These are phyloP conservation scores for Galerucella calmariensis DNA, from an alignment of 2,888 invertebrate genomes.

Conservation along the genomic window DNA sequence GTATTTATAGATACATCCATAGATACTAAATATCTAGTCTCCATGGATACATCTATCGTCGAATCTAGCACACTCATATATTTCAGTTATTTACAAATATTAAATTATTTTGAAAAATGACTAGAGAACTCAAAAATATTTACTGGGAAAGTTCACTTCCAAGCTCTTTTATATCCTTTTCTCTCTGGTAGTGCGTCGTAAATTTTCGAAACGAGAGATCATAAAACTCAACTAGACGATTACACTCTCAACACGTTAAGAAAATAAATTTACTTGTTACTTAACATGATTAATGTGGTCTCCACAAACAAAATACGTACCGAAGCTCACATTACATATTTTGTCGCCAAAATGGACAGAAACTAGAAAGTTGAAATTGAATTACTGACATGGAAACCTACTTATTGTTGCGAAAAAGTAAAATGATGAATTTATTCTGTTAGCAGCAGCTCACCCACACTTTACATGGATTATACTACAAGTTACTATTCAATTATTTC, in stretches of 20 bases:
- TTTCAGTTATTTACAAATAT: not conserved
- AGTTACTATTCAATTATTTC: too few relatives aligned
- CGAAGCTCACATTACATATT: constrained; percentile 9
- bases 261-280: constrained; percentile 33
- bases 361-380: not conserved
- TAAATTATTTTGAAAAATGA: not conserved
- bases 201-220: constrained; percentile 21
- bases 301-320: constrained; percentile 23
- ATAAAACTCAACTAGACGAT: constrained; percentile 33
- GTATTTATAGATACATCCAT: not conserved
- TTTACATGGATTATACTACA: too few relatives aligned
- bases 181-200: constrained; percentile 18
- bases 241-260: constrained; percentile 30
- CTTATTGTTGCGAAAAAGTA: not conserved
- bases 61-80: not conserved
- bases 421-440: too few relatives aligned
- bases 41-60: not conserved
- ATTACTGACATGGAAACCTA: not conserved
- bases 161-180: constrained; percentile 16
- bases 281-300: constrained; percentile 28
- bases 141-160: constrained; percentile 2
- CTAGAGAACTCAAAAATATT: not conserved
- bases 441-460: too few relatives aligned
- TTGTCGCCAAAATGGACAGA: not conserved
- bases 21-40: too few relatives aligned